These are phyloP conservation scores for Porites evermanni DNA, from an alignment of 92 coral and sea anemone genomes.

Conservation along the genomic window DNA sequence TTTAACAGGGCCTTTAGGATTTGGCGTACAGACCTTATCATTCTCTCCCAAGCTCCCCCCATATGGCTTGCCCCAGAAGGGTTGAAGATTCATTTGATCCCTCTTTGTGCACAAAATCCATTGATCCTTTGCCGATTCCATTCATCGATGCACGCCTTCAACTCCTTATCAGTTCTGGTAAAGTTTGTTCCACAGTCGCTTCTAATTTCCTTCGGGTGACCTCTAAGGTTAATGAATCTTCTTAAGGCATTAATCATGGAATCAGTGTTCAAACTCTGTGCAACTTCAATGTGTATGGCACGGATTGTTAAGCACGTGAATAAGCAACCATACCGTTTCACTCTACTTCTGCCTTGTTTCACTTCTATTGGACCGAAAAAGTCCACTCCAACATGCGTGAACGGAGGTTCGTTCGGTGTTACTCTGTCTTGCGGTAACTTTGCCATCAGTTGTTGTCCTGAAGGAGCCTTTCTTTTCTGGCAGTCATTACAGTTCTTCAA, in stretches of 20 bases:
- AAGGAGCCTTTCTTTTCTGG: slow-evolving; percentile 25
- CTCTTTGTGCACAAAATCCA: slow-evolving; percentile 27
- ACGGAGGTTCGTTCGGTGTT: slow-evolving; percentile 35
- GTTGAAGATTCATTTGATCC: slow-evolving; percentile 41
- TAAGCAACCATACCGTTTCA: slow-evolving; percentile 45
- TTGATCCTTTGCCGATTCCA: slow-evolving; percentile 33
- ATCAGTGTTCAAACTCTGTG: slow-evolving; percentile 43
- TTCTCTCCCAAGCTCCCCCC: slow-evolving; percentile 55
- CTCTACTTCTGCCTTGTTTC: slow-evolving; percentile 20
- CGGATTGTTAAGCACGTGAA: slow-evolving; percentile 46
- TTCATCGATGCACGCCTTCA: slow-evolving; percentile 11
- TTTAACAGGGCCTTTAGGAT: slow-evolving; percentile 46
- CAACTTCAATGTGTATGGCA: slow-evolving; percentile 41
- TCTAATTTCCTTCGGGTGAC: slow-evolving; percentile 22
- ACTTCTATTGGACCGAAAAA: slow-evolving; percentile 48
- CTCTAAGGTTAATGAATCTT: slow-evolving; percentile 38
- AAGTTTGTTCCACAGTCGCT: slow-evolving; percentile 55
- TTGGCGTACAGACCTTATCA: slow-evolving; percentile 57
- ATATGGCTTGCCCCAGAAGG: slow-evolving; percentile 62
- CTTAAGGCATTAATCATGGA: slow-evolving; percentile 41
- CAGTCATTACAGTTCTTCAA: too few relatives aligned
- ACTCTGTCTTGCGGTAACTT: slow-evolving; percentile 39
- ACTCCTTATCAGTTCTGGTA: slow-evolving; percentile 20
- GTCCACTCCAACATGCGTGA: slow-evolving; percentile 50
- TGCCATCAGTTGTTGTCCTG: slow-evolving; percentile 50